These are phyloP conservation scores for Drosophila mimica DNA, from an alignment of 2,888 invertebrate genomes.

Conservation along the genomic window DNA sequence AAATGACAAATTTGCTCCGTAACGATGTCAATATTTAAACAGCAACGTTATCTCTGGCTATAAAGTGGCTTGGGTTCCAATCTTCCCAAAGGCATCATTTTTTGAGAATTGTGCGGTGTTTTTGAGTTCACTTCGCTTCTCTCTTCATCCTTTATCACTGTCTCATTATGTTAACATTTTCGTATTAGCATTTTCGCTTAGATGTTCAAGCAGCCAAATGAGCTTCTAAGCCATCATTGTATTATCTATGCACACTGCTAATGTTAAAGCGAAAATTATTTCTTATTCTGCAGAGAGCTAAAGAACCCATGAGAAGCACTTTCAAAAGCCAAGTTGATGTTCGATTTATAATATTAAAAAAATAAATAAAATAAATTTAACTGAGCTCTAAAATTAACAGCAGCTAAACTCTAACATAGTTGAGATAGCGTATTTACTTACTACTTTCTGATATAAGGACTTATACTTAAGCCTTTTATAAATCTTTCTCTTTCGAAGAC, in stretches of 20 bases:
- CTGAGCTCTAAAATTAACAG: not conserved
- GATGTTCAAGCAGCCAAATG: not conserved
- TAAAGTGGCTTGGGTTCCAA: constrained; percentile 7
- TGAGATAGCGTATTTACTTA: not conserved
- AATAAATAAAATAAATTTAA: too few species aligned
- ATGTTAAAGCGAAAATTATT: not conserved
- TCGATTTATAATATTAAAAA: too few species aligned
- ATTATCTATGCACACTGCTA: not conserved
- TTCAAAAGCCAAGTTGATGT: not conserved
- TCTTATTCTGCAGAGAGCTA: not conserved
- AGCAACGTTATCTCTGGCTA: constrained; percentile 1
- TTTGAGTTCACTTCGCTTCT: not conserved
- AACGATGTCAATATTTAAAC: constrained; percentile 2
- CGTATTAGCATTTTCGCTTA: not conserved
- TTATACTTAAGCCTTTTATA: not conserved
- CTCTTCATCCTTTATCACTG: not conserved
- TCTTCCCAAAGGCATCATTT: constrained; percentile 5
- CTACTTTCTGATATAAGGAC: not conserved
- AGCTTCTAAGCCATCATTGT: not conserved
- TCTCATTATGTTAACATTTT: not conserved
- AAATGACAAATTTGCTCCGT: not conserved
- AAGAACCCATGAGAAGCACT: not conserved
- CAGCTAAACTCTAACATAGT: too few species aligned
- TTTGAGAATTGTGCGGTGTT: not conserved
- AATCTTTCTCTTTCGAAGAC: not conserved